A percentile compares a stretch with the other conserved stretches of the same genome.
phyloP scores from a whole-genome alignment of 2,888 invertebrate genomes.

The Nipponacmea schrenckii region DNA sequence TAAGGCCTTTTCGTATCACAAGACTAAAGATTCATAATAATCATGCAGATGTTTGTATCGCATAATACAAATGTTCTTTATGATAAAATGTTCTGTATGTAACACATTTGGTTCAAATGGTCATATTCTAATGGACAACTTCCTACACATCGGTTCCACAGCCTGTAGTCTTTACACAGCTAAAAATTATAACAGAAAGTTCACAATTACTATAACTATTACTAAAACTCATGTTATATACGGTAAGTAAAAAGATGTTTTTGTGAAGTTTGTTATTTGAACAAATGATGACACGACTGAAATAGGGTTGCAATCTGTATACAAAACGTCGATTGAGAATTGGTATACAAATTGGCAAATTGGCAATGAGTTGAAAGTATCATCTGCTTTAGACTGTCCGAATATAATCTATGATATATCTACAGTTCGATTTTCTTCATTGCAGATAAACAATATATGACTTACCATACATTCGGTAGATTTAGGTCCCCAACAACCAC shows the following conservation, averaged over 20 bases:
- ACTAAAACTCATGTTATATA: no score
- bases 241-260: no score
- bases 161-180: constrained; percentile 50
- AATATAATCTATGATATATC: neutral
- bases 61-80: no score
- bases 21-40: no score
- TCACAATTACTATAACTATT: no score
- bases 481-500: constrained; percentile 90
- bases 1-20: no score
- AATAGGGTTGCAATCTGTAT: neutral
- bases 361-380: no score
- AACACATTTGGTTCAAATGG: constrained; percentile 38
- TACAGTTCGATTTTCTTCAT: no score
- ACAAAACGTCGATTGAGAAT: no score
- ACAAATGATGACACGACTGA: neutral
- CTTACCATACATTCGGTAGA: constrained; percentile 46
- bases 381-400: neutral
- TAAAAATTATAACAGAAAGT: constrained; percentile 25
- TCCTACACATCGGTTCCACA: constrained; percentile 38
- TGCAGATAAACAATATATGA: neutral
- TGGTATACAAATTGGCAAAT: no score
- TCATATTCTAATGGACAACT: constrained; percentile 45
- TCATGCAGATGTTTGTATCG: no score
- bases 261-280: no score
- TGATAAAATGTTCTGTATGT: neutral